These are phyloP conservation scores for Criorhina ranunculi DNA, from an alignment of 2,888 invertebrate genomes.

Conservation along the genomic window DNA sequence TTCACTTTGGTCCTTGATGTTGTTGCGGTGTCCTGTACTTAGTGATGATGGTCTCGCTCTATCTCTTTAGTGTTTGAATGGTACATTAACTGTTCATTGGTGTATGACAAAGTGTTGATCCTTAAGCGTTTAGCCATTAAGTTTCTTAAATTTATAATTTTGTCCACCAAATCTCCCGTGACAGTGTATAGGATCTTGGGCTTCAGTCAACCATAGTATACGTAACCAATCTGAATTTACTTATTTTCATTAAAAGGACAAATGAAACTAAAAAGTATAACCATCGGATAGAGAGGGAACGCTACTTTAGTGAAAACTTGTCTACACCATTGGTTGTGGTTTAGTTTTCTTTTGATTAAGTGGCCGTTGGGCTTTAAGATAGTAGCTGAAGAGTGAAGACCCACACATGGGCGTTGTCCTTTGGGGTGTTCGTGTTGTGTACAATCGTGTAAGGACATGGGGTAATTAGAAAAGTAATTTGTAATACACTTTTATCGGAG, in stretches of 20 bases:
- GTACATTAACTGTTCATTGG: no score
- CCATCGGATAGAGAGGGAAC: neutral
- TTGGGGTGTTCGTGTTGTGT: slow-evolving; percentile 61
- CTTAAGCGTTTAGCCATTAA: no score
- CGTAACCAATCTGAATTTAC: slow-evolving; percentile 24
- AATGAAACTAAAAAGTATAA: slow-evolving; percentile 1
- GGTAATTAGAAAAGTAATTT: slow-evolving; percentile 76
- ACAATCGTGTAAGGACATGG: slow-evolving; percentile 67
- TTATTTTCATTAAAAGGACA: slow-evolving; percentile 36
- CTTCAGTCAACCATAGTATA: no score
- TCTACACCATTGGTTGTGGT: slow-evolving; percentile 38
- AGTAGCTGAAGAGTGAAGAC: neutral
- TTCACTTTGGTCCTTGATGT: slow-evolving; percentile 66
- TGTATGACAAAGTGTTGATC: no score
- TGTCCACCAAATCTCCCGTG: no score
- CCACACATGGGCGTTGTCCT: slow-evolving; percentile 62
- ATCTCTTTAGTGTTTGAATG: neutral
- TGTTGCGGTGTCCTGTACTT: slow-evolving; percentile 13
- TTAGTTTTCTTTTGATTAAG: slow-evolving; percentile 56
- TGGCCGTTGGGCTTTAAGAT: slow-evolving; percentile 15
- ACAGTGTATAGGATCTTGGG: no score
- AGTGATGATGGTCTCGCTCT: slow-evolving; percentile 12
- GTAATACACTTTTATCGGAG: slow-evolving; percentile 72
- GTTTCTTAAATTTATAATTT: no score
- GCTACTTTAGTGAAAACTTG: slow-evolving; percentile 20